Base-by-base conservation (phyloP, 2,797 vertebrate species). In the Anguilla megastoma region DNA sequence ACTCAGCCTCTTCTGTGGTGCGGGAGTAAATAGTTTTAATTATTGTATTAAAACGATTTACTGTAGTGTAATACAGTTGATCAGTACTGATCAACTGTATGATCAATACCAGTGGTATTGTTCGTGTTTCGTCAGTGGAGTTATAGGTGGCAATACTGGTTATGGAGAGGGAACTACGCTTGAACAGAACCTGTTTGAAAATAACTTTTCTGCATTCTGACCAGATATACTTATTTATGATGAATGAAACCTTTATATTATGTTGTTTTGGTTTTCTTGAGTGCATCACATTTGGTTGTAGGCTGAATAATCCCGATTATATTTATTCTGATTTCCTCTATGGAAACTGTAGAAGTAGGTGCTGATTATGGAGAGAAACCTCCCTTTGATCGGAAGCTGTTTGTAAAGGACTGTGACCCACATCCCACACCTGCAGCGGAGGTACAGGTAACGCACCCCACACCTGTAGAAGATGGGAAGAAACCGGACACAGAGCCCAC, bases 71-170 rank as follows among this genome's bases (percentile, higher is more conserved):
- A 18, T 18, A 50, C 45, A 52, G n/a, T n/a, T 54, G 27, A 30
- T 52, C 10, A 24, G 5, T 52, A n/a, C n/a, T n/a, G n/a, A n/a
- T n/a, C n/a, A n/a, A n/a, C n/a, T n/a, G n/a, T n/a, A n/a, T n/a
- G n/a, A n/a, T n/a, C n/a, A n/a, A n/a, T n/a, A n/a, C n/a, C n/a
- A n/a, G n/a, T n/a, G n/a, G n/a, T n/a, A n/a, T 8, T 83, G 80
- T 52, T 83, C 21, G 30, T 54, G 50, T 30, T 56, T n/a, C 18
- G 12, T 27, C 52, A 56, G 16, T 92, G 63, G 91, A 3, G 1
- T 93, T 92, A 86, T 91, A 94, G 94, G 90, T 1, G 24, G 89
- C 50, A 10, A 52, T 18, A 60, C 90, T 50, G 92, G 92, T 10
- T 69, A 89, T 7, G 90, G 92, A 45, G 90, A 91, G 83, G 90